Base-by-base conservation (phyloP, 1,140 invertebrate genomes). In the Littorina saxatilis region DNA sequence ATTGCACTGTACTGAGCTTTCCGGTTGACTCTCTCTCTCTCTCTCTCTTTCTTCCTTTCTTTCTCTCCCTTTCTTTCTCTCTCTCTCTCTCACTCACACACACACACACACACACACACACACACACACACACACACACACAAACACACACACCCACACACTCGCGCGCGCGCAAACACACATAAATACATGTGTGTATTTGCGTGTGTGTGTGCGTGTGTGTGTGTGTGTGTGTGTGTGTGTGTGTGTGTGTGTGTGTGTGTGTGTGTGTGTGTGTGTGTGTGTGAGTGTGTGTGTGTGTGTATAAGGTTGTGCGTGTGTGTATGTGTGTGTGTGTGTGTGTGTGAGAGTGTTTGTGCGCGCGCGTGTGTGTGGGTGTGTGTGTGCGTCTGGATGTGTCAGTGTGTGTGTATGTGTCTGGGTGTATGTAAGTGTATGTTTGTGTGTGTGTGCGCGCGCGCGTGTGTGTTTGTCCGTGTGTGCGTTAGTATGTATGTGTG, bases 241-340 rank as follows among this genome's bases (percentile, higher is more conserved):
- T 37, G 68, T 72, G 68, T 72, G 58, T 61, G 58, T 61, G 58
- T 61, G 58, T 61, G 58, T 61, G 58, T 61, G 58, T 61, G 58
- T 61, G 58, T 61, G 68, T 72, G 68, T 40, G 32, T 40, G 39
- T 17, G 32, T 37, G 68, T 40, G 68, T 9, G 68, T 72, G 68
- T 72, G 68, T 13, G 39, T 72, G 39, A 2, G 68, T 72, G 68
- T 72, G 39, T 72, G 68, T 11, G 68, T 61, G 58, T 11, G 58
- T 11, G 58, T 11, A 7, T 13, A 23, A n/a, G 58, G 7, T 4
- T 13, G 58, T 11, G 58, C 4, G 20, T 7, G 58, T 11, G 58
- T 61, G 58, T 11, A 23, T 11, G 58, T 11, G 58, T 11, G 58
- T 7, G 58, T 11, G 58, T 61, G 58, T 61, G 58, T 61, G 58